These are phyloP conservation scores for Galago senegalensis DNA, from an alignment of 2,797 vertebrate genomes.

Conservation along the genomic window DNA sequence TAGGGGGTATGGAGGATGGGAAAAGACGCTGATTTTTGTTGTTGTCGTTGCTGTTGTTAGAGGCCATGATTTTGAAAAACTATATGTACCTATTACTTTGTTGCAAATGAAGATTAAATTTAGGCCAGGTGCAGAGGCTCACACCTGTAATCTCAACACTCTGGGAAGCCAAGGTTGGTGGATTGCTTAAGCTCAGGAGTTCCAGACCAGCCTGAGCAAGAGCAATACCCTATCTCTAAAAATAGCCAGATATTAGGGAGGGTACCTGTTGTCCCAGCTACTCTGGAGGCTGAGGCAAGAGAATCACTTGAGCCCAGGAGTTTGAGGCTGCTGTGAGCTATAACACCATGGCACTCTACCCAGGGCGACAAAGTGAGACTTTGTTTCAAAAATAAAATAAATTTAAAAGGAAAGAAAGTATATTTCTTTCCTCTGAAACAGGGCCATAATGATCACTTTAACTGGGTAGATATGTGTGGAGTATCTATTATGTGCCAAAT, in stretches of 20 bases:
- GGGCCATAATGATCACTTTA: neutral
- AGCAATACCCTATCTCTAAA: too few relatives aligned
- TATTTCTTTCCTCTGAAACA: neutral
- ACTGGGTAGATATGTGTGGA: neutral
- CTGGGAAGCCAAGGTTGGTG: too few relatives aligned
- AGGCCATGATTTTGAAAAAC: neutral
- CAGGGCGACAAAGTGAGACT: neutral
- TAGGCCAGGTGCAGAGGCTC: too few relatives aligned
- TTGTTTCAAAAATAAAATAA: neutral
- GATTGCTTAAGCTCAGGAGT: too few relatives aligned
- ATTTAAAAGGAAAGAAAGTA: neutral
- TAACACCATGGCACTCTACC: too few relatives aligned
- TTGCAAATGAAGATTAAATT: neutral
- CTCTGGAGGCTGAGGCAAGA: too few relatives aligned
- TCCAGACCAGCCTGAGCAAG: too few relatives aligned
- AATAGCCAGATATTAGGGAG: too few relatives aligned
- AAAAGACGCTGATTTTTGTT: neutral
- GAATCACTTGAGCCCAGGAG: too few relatives aligned
- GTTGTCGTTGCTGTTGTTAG: neutral
- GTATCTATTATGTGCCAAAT: neutral
- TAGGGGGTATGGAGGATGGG: neutral
- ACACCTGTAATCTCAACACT: too few relatives aligned
- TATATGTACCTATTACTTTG: neutral
- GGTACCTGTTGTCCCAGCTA: too few relatives aligned
- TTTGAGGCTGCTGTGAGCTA: too few relatives aligned